Evolutionary conservation across 2,888 invertebrate species (phyloP).

Genomic region (Eurytoma adleriae): DNA sequence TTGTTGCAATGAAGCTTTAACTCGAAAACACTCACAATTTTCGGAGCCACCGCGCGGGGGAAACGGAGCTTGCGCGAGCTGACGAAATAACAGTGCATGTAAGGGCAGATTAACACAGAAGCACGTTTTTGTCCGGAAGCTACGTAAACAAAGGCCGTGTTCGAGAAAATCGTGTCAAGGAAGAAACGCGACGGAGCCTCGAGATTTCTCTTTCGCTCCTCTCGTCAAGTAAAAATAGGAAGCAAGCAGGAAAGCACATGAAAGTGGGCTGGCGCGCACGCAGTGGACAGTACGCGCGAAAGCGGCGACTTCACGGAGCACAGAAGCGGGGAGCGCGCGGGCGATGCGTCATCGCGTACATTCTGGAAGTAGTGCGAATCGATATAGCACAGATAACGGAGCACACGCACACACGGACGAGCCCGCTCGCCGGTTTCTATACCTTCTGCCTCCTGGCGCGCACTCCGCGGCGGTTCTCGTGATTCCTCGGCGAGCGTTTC

Average conservation of each 20-base stretch:
- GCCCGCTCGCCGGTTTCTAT: neutral
- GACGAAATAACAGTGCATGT: slow-evolving; percentile 20
- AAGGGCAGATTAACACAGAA: neutral
- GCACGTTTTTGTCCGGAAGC: neutral
- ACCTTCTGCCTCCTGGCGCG: neutral
- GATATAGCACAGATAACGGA: slow-evolving; percentile 60
- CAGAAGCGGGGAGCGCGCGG: too few species aligned
- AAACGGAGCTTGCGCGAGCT: slow-evolving; percentile 28
- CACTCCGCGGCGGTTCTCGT: neutral
- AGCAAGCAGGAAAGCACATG: too few species aligned
- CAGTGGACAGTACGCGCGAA: too few species aligned
- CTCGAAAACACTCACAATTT: too few species aligned
- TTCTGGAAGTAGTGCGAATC: slow-evolving; percentile 69
- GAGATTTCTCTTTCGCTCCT: too few species aligned
- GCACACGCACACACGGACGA: neutral
- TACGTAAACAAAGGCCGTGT: neutral
- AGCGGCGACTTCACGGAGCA: too few species aligned
- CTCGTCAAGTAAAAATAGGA: too few species aligned
- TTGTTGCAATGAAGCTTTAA: too few species aligned
- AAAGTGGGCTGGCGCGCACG: neutral
- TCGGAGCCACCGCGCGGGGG: neutral
- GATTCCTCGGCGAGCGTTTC: too few species aligned
- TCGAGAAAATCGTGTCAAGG: too few species aligned
- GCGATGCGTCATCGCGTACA: slow-evolving; percentile 63
- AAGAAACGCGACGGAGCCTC: too few species aligned